A percentile compares a stretch with the other conserved stretches of the same genome.
Conservation (phyloP, 2,797 vertebrate species). For the Lithobates pipiens region DNA sequence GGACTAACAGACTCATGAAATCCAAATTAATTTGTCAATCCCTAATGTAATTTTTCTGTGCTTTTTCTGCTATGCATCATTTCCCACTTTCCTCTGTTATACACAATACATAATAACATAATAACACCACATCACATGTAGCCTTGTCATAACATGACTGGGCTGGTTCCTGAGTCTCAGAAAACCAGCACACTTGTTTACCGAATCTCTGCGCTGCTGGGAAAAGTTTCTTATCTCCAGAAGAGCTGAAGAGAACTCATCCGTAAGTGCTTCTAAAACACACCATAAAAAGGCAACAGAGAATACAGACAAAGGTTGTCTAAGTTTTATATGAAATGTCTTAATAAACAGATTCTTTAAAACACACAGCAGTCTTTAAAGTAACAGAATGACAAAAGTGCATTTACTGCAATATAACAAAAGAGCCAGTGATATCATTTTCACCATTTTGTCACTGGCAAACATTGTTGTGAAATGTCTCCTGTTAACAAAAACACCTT, state of each 20-base stretch:
- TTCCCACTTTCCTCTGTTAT: too few relatives aligned
- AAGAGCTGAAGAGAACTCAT: not conserved
- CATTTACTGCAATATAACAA: not conserved
- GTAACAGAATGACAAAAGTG: not conserved
- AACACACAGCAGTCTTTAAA: not conserved
- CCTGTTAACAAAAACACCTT: conserved; percentile 18
- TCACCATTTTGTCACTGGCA: conserved; percentile 28
- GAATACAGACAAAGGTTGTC: not conserved
- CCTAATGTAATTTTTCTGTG: too few relatives aligned
- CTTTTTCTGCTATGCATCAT: too few relatives aligned
- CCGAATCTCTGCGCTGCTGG: not conserved
- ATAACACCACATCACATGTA: not conserved
- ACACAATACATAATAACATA: too few relatives aligned
- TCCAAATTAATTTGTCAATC: not conserved
- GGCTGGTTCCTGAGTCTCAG: not conserved
- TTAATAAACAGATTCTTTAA: not conserved
- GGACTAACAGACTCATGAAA: not conserved
- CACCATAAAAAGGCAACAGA: not conserved
- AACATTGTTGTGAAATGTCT: conserved; percentile 36
- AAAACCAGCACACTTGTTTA: not conserved
- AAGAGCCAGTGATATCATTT: not conserved
- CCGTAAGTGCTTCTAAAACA: not conserved
- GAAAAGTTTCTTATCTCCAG: not conserved
- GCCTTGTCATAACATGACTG: not conserved
- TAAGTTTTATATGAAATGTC: not conserved